Percentiles rank a stretch among this genome's conserved stretches.
Conservation (phyloP, 2,797 vertebrate genomes). For the Lates japonicus region DNA sequence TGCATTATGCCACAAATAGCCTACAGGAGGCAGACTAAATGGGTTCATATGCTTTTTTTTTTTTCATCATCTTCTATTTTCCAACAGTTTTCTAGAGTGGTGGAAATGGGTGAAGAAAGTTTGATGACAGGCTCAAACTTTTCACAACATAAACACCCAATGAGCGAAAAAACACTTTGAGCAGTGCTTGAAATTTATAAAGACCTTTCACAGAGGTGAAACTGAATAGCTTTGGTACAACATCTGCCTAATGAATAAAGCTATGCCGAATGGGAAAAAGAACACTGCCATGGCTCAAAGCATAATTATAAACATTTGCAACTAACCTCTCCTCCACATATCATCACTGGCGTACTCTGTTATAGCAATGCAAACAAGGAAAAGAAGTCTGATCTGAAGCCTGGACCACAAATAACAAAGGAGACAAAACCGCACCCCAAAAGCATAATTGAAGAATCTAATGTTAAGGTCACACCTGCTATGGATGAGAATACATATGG, state of each 20-base stretch:
- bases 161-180: slow-evolving; percentile 63
- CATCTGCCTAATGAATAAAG: slow-evolving; percentile 31
- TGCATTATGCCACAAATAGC: slow-evolving; percentile 67
- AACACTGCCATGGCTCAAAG: slow-evolving; percentile 4
- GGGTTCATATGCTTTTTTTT: slow-evolving; percentile 41
- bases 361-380: background rate
- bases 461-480: background rate
- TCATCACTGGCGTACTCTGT: background rate
- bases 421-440: background rate
- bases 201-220: slow-evolving; percentile 31
- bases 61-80: slow-evolving; percentile 53
- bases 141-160: slow-evolving; percentile 57
- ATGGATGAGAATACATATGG: background rate
- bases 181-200: slow-evolving; percentile 51
- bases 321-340: background rate
- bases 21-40: slow-evolving; percentile 59
- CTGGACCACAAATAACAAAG: background rate
- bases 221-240: slow-evolving; percentile 51
- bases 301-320: background rate
- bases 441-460: background rate
- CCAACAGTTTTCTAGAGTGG: slow-evolving; percentile 26
- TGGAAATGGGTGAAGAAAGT: slow-evolving; percentile 60
- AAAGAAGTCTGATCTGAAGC: background rate
- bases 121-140: slow-evolving; percentile 65
- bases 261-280: slow-evolving; percentile 20